Evolutionary conservation across 1,140 invertebrate genomes (phyloP).

Genomic region (Cydia strobilella): DNA sequence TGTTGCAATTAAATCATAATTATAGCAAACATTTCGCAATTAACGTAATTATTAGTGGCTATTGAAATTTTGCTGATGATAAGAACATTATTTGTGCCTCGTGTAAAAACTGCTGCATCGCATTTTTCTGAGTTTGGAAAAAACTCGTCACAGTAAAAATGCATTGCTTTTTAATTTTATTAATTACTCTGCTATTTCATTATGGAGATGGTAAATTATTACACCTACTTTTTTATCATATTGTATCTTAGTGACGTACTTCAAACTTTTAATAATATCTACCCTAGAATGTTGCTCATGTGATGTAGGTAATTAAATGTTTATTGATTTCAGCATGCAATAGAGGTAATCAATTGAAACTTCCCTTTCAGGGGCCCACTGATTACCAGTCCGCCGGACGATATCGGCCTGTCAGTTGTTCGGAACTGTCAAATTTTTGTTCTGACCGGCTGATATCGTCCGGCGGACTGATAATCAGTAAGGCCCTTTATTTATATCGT

Average conservation of each 20-base stretch:
- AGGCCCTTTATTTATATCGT: too few relatives aligned
- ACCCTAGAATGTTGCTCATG: background rate
- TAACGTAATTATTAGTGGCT: background rate
- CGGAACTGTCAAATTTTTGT: too few relatives aligned
- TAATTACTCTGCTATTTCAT: background rate
- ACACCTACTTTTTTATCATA: too few relatives aligned
- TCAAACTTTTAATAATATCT: background rate
- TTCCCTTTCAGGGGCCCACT: too few relatives aligned
- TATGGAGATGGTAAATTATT: conserved; percentile 5
- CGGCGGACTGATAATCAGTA: too few relatives aligned
- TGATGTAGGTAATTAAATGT: background rate
- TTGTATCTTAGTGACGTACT: background rate
- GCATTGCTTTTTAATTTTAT: background rate
- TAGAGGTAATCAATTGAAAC: background rate
- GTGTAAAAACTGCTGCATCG: background rate
- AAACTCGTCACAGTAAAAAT: background rate
- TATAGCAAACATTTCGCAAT: background rate
- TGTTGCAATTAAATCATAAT: background rate
- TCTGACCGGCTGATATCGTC: too few relatives aligned
- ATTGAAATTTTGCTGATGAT: background rate
- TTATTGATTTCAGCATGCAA: conserved; percentile 1
- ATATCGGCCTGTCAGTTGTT: too few relatives aligned
- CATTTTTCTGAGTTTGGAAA: background rate
- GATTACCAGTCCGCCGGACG: too few relatives aligned
- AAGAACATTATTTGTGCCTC: background rate